Conservation (phyloP, 2,113 vertebrate species). For the Suncus etruscus region DNA sequence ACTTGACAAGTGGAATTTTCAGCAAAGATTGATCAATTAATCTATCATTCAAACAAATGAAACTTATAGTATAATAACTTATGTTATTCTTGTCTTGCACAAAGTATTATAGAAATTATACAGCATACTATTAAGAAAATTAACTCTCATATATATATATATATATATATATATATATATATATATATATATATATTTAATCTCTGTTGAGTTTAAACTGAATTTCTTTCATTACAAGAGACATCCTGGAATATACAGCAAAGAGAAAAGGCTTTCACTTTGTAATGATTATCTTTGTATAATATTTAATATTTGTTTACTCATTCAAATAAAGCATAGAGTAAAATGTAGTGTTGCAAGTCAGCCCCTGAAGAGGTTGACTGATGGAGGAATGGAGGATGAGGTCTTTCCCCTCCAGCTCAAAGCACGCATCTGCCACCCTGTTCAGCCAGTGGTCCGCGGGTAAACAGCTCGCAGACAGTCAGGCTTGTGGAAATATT, state of each 20-base stretch:
- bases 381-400: no score
- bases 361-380: no score
- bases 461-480: no score
- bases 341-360: no score
- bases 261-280: background rate
- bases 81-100: background rate
- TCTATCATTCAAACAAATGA: conserved; percentile 30
- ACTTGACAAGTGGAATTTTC: background rate
- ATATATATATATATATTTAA: no score
- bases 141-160: no score
- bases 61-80: background rate
- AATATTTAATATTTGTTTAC: conserved; percentile 21
- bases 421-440: no score
- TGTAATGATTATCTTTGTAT: background rate
- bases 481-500: no score
- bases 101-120: background rate
- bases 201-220: background rate
- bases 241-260: background rate
- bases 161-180: no score
- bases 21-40: conserved; percentile 7
- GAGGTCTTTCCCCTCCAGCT: no score
- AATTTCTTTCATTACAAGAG: background rate
- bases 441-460: no score
- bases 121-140: conserved; percentile 28
- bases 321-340: background rate